phyloP scores from a whole-genome alignment of 1,140 invertebrate species.

The Pararge aegeria region DNA sequence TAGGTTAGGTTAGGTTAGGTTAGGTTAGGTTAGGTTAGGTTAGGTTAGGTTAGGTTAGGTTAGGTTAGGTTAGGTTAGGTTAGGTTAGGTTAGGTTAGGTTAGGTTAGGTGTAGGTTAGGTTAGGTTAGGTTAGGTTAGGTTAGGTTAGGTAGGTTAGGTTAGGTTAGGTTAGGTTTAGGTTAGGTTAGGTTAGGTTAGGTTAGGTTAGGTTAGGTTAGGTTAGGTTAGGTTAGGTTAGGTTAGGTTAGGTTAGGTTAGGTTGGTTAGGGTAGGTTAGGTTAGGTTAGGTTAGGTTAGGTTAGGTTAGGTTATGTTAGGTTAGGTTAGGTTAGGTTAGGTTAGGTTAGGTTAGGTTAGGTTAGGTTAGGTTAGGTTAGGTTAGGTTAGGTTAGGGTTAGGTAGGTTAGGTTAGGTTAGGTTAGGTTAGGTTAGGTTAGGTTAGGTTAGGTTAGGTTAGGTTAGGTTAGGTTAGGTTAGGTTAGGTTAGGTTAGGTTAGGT shows the following conservation, averaged over 20 bases:
- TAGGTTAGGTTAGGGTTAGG: slow-evolving; percentile 39
- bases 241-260: slow-evolving; percentile 33
- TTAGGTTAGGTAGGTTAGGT: slow-evolving; percentile 15
- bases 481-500: slow-evolving; percentile 38
- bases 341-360: slow-evolving; percentile 37
- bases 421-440: slow-evolving; percentile 39
- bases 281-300: slow-evolving; percentile 43
- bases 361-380: slow-evolving; percentile 37
- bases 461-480: slow-evolving; percentile 37
- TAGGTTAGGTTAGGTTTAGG: slow-evolving; percentile 8
- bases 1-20: too few species aligned
- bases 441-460: slow-evolving; percentile 39
- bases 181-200: too few species aligned
- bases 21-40: too few species aligned
- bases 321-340: slow-evolving; percentile 40
- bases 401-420: slow-evolving; percentile 41
- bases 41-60: too few species aligned
- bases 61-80: too few species aligned
- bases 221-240: slow-evolving; percentile 21
- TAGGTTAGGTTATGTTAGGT: slow-evolving; percentile 39
- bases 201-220: slow-evolving; percentile 13
- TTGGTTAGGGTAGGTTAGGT: slow-evolving; percentile 52
- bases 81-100: too few species aligned
- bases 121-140: slow-evolving; percentile 19
- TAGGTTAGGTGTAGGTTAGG: slow-evolving; percentile 5